Percentiles rank a stretch among this genome's conserved stretches.
Conservation (phyloP, 2,113 vertebrate genomes). For the Chinchilla lanigera region DNA sequence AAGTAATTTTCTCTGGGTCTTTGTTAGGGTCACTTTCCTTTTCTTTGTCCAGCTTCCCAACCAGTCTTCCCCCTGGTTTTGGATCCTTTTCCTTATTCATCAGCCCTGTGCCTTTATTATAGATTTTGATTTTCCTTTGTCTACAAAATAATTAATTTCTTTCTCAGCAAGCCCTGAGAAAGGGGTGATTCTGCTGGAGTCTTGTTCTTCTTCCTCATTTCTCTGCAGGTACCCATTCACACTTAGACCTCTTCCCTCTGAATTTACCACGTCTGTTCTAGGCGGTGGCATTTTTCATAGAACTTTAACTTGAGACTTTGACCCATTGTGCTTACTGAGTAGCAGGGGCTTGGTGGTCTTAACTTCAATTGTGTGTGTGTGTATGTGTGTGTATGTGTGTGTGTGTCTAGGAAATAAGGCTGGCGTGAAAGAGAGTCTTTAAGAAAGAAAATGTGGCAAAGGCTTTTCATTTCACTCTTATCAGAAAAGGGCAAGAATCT, state of each 20-base stretch:
- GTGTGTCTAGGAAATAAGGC: slow-evolving; percentile 22
- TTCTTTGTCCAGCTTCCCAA: neutral
- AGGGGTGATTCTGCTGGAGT: neutral
- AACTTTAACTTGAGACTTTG: neutral
- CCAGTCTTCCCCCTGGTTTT: neutral
- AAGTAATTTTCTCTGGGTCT: neutral
- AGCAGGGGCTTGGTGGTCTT: slow-evolving; percentile 30
- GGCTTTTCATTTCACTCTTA: slow-evolving; percentile 29
- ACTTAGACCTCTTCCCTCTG: neutral
- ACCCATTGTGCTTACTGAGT: neutral
- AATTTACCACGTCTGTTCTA: slow-evolving; percentile 13
- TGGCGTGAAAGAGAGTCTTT: neutral
- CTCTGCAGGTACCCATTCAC: neutral
- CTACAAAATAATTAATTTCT: neutral
- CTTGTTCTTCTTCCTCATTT: slow-evolving; percentile 8
- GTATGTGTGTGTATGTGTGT: neutral
- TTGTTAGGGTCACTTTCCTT: neutral
- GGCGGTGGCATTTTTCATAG: neutral
- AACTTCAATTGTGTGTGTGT: neutral
- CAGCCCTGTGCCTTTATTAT: neutral
- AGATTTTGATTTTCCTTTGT: neutral
- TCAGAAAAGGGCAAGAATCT: neutral
- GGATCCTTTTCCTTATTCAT: neutral
- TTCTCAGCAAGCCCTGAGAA: neutral
- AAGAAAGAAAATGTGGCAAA: slow-evolving; percentile 50